Base-by-base conservation (phyloP, 2,888 invertebrate genomes). In the Eulithis prunata region DNA sequence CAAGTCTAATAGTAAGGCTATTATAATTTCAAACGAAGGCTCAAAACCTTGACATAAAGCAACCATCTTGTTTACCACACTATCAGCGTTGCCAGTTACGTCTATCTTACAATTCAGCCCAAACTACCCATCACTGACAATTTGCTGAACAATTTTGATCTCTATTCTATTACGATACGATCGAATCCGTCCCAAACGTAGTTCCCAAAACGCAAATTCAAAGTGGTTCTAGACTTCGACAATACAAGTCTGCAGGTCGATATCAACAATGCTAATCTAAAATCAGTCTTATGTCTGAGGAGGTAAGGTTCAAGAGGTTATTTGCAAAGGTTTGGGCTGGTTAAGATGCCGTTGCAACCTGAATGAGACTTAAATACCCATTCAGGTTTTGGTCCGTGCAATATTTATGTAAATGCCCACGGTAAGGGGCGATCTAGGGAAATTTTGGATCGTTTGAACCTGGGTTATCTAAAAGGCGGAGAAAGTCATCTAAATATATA, bases 301-400 rank as follows among this genome's bases (percentile, higher is more conserved):
- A 0, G 12, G 3, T 58, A 46, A 6, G 13, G 56, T 56, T 43
- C 5, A 28, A 6, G 68, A 70, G 57, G n/a, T 64, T 62, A 41
- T 13, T 36, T 55, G 51, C 7, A 57, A 64, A 59, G 70, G 76
- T 77, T 72, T 77, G 72, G 72, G 75, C 76, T 57, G 52, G 47
- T 53, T 43, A 57, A 47, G 56, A 67, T 60, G 57, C 51, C 55
- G 57, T 60, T 68, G 81, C 81, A 82, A 75, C 77, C 78, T 81
- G 80, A 84, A 85, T 82, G 80, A 82, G 81, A 82, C 82, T 84
- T 85, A 85, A 86, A 86, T 84, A 81, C 80, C 82, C 76, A 85
- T 86, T 85, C 84, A 82, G 77, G 83, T 73, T 76, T 78, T 77
- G 76, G 79, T 73, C 76, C 77, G 75, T 82, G 78, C 79, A 81